Conservation (phyloP, 2,113 vertebrate species). For the Cryptoleucopteryx plumbea region DNA sequence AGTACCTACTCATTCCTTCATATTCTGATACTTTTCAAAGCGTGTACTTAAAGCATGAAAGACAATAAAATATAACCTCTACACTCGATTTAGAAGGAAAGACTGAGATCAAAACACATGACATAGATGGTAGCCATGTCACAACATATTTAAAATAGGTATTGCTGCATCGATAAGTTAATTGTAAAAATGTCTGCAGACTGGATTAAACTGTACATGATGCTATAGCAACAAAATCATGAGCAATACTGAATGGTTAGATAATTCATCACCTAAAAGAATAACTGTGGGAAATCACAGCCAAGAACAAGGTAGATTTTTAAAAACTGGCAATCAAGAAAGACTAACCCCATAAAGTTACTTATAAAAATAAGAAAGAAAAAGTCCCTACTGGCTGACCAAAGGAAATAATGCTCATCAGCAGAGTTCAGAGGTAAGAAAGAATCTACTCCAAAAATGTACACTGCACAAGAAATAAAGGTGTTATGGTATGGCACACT, state of each 20-base stretch:
- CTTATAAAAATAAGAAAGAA: background rate
- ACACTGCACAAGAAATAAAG: background rate
- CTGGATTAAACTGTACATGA: background rate
- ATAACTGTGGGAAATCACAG: background rate
- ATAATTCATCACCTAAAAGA: background rate
- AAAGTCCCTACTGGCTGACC: background rate
- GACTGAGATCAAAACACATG: background rate
- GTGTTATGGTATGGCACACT: background rate
- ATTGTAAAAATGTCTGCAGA: background rate
- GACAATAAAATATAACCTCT: background rate
- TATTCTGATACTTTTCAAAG: background rate
- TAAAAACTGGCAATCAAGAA: background rate
- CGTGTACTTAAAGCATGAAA: background rate
- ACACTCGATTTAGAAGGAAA: background rate
- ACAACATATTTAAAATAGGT: background rate
- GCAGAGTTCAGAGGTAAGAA: background rate
- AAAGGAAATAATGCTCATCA: background rate
- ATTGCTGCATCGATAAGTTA: background rate
- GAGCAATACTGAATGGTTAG: background rate
- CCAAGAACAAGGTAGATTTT: background rate
- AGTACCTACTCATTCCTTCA: background rate
- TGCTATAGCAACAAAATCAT: background rate
- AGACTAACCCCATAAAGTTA: background rate
- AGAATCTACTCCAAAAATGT: accelerated
- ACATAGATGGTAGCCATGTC: background rate